These are phyloP conservation scores for Tiliqua scincoides DNA, from an alignment of 2,113 vertebrate genomes.

Conservation along the genomic window DNA sequence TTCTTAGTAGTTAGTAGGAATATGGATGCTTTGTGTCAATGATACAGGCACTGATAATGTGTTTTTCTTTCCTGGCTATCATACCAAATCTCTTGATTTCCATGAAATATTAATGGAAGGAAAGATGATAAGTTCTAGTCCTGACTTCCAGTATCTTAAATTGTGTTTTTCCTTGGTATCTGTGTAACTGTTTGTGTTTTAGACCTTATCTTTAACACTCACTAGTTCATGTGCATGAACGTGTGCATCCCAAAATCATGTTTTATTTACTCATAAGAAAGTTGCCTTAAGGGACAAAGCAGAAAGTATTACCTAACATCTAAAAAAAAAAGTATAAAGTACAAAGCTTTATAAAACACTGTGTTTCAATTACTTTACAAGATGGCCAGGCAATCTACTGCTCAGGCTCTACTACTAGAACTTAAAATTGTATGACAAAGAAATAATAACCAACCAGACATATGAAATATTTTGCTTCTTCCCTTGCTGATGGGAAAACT, in stretches of 20 bases:
- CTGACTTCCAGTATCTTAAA: constrained; percentile 20
- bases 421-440: constrained; percentile 18
- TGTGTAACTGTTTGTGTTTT: constrained; percentile 15
- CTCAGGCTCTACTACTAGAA: constrained; percentile 18
- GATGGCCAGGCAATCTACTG: constrained; percentile 43
- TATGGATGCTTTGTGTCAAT: no score
- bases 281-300: constrained; percentile 62
- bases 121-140: constrained; percentile 35
- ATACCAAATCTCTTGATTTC: constrained; percentile 4
- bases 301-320: constrained; percentile 57
- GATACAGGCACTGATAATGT: neutral
- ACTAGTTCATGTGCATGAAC: constrained; percentile 61
- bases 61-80: neutral
- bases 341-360: constrained; percentile 62
- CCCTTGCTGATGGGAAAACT: neutral
- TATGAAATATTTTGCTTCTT: constrained; percentile 20
- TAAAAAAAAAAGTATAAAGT: constrained; percentile 52
- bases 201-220: constrained; percentile 50
- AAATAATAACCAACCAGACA: neutral
- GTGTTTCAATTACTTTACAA: constrained; percentile 66
- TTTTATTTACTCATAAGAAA: constrained; percentile 29
- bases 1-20: neutral
- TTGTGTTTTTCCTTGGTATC: constrained; percentile 41
- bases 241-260: constrained; percentile 44
- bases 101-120: neutral